A percentile compares a stretch with the other conserved stretches of the same genome.
Evolutionary conservation across 1,140 invertebrate species (phyloP).

Genomic region (Philaenus spumarius): DNA sequence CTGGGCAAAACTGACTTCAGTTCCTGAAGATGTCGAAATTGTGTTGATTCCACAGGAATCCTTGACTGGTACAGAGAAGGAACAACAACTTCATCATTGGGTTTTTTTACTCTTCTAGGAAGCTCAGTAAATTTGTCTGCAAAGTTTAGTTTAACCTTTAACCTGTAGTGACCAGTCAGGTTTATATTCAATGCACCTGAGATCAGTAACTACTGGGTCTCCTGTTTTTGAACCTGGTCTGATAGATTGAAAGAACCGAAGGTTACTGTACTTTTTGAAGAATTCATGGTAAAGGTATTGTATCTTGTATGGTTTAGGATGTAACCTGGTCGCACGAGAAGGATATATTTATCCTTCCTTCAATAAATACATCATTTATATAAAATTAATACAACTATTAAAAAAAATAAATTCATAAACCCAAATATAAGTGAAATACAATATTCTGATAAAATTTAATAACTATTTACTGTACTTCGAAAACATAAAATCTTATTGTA

Average conservation of each 20-base stretch:
- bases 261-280: constrained; percentile 17
- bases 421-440: too few relatives aligned
- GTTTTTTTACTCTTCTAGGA: background rate
- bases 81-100: constrained; percentile 5
- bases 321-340: constrained; percentile 15
- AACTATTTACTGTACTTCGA: too few relatives aligned
- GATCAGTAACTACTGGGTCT: constrained; percentile 20
- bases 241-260: constrained; percentile 3
- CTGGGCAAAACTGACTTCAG: constrained; percentile 8
- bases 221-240: constrained; percentile 15
- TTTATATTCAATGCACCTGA: constrained; percentile 20
- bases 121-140: constrained; percentile 1
- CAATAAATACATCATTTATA: too few relatives aligned
- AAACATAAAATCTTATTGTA: too few relatives aligned
- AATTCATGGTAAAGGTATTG: constrained; percentile 17
- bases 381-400: too few relatives aligned
- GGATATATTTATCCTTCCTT: too few relatives aligned
- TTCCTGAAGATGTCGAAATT: constrained; percentile 16
- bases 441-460: too few relatives aligned
- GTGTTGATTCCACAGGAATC: too few relatives aligned
- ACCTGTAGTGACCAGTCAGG: constrained; percentile 11
- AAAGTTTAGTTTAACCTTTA: constrained; percentile 19
- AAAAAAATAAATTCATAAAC: too few relatives aligned
- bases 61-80: too few relatives aligned
- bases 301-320: constrained; percentile 16